Evolutionary conservation across 2,797 vertebrate species (phyloP).

Genomic region (Spinibarbus caldwelli): DNA sequence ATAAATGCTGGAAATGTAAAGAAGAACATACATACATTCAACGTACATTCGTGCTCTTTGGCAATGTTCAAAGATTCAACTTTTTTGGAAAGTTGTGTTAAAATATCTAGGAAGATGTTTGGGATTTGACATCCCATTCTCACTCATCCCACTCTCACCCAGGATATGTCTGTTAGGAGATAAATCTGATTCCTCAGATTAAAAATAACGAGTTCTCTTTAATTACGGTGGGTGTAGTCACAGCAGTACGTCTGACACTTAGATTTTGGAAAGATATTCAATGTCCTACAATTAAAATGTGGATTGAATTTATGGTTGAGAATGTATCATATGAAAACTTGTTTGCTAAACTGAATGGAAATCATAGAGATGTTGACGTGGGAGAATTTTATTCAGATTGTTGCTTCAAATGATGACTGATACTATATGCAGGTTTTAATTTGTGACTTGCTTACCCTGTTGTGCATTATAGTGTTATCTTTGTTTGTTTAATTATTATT

Average conservation of each 20-base stretch:
- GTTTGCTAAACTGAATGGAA: not conserved
- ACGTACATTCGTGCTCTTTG: no score
- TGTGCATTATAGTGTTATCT: not conserved
- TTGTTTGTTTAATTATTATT: no score
- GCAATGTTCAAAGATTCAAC: no score
- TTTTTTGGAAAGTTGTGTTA: no score
- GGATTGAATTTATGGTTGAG: slow-evolving; percentile 4
- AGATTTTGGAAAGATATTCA: not conserved
- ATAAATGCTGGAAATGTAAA: no score
- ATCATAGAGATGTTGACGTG: not conserved
- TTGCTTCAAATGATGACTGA: not conserved
- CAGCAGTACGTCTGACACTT: not conserved
- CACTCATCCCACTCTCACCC: not conserved
- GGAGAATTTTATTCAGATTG: slow-evolving; percentile 6
- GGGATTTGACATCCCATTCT: not conserved
- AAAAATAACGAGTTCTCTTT: not conserved
- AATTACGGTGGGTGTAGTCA: not conserved
- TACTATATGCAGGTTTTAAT: not conserved
- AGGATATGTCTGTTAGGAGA: not conserved
- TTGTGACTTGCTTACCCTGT: not conserved
- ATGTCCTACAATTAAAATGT: not conserved
- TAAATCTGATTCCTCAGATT: not conserved
- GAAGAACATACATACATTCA: no score
- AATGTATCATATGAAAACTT: not conserved
- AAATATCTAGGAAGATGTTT: not conserved